These are phyloP conservation scores for Rhyzopertha dominica DNA, from an alignment of 1,140 invertebrate species.

Conservation along the genomic window DNA sequence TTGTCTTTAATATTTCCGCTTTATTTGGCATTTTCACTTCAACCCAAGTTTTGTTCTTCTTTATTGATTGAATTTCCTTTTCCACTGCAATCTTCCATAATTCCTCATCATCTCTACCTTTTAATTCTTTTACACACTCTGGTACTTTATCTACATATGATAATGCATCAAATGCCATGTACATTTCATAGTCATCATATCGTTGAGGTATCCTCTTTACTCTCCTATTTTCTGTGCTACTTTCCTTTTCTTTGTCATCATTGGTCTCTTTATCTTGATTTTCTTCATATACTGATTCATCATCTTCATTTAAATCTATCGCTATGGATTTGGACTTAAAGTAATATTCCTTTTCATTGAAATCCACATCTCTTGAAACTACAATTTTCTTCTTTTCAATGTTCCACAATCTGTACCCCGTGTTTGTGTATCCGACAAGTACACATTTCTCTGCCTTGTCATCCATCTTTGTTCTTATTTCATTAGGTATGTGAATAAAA, in stretches of 20 bases:
- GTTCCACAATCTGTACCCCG: constrained; percentile 19
- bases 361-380: constrained; percentile 18
- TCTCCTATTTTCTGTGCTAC: not conserved
- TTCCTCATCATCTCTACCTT: constrained; percentile 25
- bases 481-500: no score
- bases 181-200: constrained; percentile 18
- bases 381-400: constrained; percentile 18
- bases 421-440: constrained; percentile 10
- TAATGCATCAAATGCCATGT: constrained; percentile 18
- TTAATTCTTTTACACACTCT: constrained; percentile 34
- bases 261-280: no score
- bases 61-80: constrained; percentile 35
- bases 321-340: no score
- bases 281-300: constrained; percentile 12
- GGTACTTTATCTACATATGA: constrained; percentile 17
- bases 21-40: constrained; percentile 26
- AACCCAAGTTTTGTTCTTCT: constrained; percentile 41
- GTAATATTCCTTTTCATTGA: constrained; percentile 21
- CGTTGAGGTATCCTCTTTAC: not conserved
- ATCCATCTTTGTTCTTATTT: constrained; percentile 13
- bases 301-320: no score
- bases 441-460: constrained; percentile 10
- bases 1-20: constrained; percentile 33
- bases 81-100: constrained; percentile 42
- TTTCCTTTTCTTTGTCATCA: not conserved